A percentile compares a stretch with the other conserved stretches of the same genome.
phyloP scores from a whole-genome alignment of 2,888 invertebrate species.

The Altica lythri region DNA sequence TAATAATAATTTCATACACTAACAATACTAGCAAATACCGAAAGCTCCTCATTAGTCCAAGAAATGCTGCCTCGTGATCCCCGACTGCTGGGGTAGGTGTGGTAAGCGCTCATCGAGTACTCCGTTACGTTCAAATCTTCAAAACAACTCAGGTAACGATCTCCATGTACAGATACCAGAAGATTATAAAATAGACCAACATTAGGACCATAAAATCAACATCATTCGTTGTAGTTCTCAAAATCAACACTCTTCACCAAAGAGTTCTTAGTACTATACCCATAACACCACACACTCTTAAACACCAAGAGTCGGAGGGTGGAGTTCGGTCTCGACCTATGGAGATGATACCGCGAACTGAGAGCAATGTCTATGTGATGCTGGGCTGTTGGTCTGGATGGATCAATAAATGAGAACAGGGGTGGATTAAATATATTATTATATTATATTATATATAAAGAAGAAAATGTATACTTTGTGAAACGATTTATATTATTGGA shows the following conservation, averaged over 20 bases:
- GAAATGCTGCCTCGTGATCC: conserved; percentile 54
- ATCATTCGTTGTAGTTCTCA: too few relatives aligned
- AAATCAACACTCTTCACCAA: too few relatives aligned
- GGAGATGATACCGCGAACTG: conserved; percentile 50
- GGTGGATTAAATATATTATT: conserved; percentile 28
- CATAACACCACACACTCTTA: conserved; percentile 16
- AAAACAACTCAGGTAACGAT: too few relatives aligned
- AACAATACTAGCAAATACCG: conserved; percentile 38
- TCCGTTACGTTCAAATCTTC: too few relatives aligned
- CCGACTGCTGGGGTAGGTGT: conserved; percentile 56
- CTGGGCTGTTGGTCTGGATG: conserved; percentile 45
- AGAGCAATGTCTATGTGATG: conserved; percentile 43
- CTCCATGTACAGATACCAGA: too few relatives aligned
- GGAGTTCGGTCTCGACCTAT: conserved; percentile 26
- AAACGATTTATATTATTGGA: too few relatives aligned
- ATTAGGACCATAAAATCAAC: too few relatives aligned
- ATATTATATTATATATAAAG: too few relatives aligned
- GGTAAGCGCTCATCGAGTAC: conserved; percentile 56
- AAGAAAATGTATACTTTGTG: too few relatives aligned
- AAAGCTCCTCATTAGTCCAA: conserved; percentile 49
- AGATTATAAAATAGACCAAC: too few relatives aligned
- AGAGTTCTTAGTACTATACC: too few relatives aligned
- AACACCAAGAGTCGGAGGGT: conserved; percentile 2
- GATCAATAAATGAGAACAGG: conserved; percentile 48
- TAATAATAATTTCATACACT: conserved; percentile 29